Percentiles rank a stretch among this genome's conserved stretches.
phyloP scores from a whole-genome alignment of 2,888 invertebrate genomes.

The Siphonodentalium dalli region DNA sequence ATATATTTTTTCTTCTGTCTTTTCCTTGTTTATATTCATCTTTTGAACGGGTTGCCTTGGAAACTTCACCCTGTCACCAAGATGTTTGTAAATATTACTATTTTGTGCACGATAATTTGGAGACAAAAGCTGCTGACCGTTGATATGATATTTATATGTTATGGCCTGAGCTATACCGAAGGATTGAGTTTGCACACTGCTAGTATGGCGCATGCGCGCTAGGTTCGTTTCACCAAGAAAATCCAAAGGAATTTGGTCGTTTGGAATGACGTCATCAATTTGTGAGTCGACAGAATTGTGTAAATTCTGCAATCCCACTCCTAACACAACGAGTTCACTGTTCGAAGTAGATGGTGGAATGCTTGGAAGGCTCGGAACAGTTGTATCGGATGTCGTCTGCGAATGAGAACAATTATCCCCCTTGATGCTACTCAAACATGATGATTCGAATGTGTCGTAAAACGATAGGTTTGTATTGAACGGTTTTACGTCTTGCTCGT shows the following conservation, averaged over 20 bases:
- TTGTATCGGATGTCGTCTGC: too few species aligned
- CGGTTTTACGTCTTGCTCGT: too few species aligned
- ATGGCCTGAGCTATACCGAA: not conserved
- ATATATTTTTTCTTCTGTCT: constrained; percentile 70
- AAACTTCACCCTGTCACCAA: constrained; percentile 33
- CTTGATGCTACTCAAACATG: too few species aligned
- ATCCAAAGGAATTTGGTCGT: constrained; percentile 36
- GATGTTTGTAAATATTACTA: constrained; percentile 33
- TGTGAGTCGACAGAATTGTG: constrained; percentile 46
- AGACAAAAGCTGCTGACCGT: constrained; percentile 19
- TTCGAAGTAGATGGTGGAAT: constrained; percentile 15
- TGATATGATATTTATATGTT: too few species aligned
- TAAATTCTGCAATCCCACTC: constrained; percentile 59
- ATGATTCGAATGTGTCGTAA: too few species aligned
- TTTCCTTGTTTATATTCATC: constrained; percentile 28
- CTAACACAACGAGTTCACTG: constrained; percentile 60
- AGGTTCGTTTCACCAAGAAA: constrained; percentile 20
- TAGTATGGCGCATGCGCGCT: constrained; percentile 25
- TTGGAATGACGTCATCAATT: constrained; percentile 9
- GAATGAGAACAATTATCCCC: too few species aligned
- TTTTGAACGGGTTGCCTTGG: constrained; percentile 24
- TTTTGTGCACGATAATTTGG: constrained; percentile 34
- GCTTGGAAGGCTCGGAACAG: too few species aligned
- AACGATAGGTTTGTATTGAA: too few species aligned
- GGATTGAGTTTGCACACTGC: not conserved